phyloP scores from a whole-genome alignment of 2,113 vertebrate genomes.

The Cochlearius cochlearius region DNA sequence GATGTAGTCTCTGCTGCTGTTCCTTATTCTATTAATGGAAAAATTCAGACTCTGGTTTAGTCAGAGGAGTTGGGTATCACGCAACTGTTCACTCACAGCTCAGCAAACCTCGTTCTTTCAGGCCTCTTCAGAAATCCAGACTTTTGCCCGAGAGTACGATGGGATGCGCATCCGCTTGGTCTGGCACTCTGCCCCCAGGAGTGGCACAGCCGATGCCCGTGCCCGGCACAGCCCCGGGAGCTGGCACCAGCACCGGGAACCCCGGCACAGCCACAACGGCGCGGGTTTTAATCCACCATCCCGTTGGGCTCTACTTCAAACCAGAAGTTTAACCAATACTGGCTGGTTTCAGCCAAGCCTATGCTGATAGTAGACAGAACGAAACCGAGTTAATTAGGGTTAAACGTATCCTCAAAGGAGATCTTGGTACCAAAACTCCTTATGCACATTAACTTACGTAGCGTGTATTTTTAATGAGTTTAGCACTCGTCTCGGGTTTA shows the following conservation, averaged over 20 bases:
- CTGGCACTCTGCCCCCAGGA: not conserved
- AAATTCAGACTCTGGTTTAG: not conserved
- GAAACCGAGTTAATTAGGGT: conserved; percentile 68
- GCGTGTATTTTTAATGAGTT: conserved; percentile 49
- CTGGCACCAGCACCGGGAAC: not conserved
- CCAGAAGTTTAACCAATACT: not conserved
- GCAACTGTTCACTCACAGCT: not conserved
- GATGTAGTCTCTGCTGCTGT: not conserved
- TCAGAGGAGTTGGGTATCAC: not conserved
- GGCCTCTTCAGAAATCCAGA: not conserved
- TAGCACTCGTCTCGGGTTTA: conserved; percentile 41
- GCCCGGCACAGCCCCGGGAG: not conserved
- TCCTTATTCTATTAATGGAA: not conserved
- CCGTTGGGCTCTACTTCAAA: not conserved
- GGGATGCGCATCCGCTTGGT: accelerated
- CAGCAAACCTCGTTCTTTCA: not conserved
- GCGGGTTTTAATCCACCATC: not conserved
- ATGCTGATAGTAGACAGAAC: conserved; percentile 48
- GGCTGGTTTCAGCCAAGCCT: conserved; percentile 21
- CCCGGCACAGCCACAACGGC: not conserved
- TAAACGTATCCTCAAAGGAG: conserved; percentile 40
- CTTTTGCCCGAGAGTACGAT: not conserved
- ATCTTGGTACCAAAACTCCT: conserved; percentile 69
- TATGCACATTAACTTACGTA: conserved; percentile 25
- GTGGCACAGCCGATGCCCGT: not conserved